Evolutionary conservation across 92 coral and sea anemone species (phyloP).

Genomic region (Actinostola sp.): DNA sequence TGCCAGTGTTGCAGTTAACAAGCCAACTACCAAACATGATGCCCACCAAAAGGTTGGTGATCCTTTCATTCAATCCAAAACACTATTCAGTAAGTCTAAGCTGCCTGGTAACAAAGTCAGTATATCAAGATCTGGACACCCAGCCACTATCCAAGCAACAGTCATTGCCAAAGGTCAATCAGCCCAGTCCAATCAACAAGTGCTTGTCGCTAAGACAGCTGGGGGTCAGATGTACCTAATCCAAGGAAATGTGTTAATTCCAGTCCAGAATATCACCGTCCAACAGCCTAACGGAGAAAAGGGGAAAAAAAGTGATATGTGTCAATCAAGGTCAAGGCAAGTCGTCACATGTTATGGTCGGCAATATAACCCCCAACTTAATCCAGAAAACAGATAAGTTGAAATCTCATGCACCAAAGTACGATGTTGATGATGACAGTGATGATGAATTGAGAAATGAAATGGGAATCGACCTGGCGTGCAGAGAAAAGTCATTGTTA

Average conservation of each 20-base stretch:
- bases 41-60: background rate
- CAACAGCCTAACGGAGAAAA: conserved; percentile 64
- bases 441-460: conserved; percentile 14
- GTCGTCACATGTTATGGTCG: conserved; percentile 43
- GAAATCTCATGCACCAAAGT: background rate
- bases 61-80: background rate
- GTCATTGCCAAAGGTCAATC: conserved; percentile 91
- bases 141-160: conserved; percentile 81
- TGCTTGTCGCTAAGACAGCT: conserved; percentile 85
- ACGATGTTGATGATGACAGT: background rate
- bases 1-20: background rate
- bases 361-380: conserved; percentile 30
- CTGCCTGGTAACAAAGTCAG: conserved; percentile 23
- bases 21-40: background rate
- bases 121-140: conserved; percentile 40
- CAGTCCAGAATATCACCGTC: conserved; percentile 74
- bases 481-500: conserved; percentile 28
- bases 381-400: conserved; percentile 5
- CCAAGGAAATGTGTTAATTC: conserved; percentile 84
- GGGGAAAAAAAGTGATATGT: conserved; percentile 44
- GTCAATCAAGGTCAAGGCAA: conserved; percentile 52
- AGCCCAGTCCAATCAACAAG: conserved; percentile 78
- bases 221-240: conserved; percentile 89
- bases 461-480: conserved; percentile 39
- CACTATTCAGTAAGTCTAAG: conserved; percentile 7